Evolutionary conservation across 92 coral and sea anemone species (phyloP), one percentile per base, ranked within the genome.

Genomic region (Palythoa grandis): DNA sequence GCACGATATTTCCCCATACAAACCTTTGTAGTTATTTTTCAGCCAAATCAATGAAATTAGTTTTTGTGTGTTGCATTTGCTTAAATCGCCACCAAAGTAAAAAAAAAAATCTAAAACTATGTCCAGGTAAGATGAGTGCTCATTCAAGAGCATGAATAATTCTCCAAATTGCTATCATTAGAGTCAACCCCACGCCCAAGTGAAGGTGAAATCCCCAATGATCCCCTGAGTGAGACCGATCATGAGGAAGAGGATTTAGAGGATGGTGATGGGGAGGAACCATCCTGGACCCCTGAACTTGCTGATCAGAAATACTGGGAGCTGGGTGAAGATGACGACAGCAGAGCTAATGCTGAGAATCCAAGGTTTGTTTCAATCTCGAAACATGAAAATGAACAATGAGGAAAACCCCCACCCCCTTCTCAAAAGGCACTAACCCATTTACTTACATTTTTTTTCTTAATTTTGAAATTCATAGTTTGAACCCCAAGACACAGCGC

Each of bases 201-300:
- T 69, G 14, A 69, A 69, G 73, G 10, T 2, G 43, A 24, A 35
- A 69, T 69, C 73, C 43, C 39, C 16, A 43, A 69, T 35, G 73
- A 69, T 11, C 39, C 47, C 43, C 73, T 69, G 17, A 61, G 29
- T 43, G 56, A 85, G 43, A 69, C 60, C 57, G 82, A 85, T 37
- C 50, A 70, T 72, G 87, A 19, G 67, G 70, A 84, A 29, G 86
- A 74, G 13, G 73, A 82, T 40, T n/a, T 35, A 68, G 74, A 82
- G 63, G 86, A 82, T 43, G 67, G 76, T 83, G 82, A 72, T 19
- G 35, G 74, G 47, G 60, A 80, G 20, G 38, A 88, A 63, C 90
- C 90, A 83, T 40, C 87, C 54, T 80, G 86, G 90, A 74, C 87
- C 57, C 90, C 86, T 35, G 90, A 87, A 66, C 70, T 72, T 53